A percentile compares a stretch with the other conserved stretches of the same genome.
phyloP scores from a whole-genome alignment of 2,797 vertebrate genomes.

The Myoxocephalus aenaeus region DNA sequence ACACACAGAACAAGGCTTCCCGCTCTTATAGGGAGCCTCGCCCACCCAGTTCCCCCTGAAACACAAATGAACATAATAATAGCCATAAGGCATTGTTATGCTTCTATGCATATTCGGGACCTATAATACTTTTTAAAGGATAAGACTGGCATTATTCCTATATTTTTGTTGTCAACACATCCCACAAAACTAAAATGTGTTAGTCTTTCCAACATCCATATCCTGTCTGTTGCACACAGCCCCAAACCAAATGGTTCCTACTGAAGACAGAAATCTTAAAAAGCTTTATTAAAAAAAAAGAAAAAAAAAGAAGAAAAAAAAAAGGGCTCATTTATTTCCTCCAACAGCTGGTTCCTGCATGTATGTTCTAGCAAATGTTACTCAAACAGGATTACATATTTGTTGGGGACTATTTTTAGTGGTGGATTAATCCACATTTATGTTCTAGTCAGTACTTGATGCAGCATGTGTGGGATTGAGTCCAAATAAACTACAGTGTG shows the following conservation, averaged over 20 bases:
- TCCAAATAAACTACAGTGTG: neutral
- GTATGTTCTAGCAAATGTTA: neutral
- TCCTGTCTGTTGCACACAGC: no score
- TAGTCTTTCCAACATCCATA: neutral
- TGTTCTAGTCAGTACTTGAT: neutral
- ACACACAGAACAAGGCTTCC: conserved; percentile 89
- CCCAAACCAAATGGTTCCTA: no score
- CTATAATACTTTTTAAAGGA: neutral
- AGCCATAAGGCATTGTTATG: neutral
- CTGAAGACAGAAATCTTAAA: no score
- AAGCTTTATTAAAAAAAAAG: no score
- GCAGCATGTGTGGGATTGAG: neutral
- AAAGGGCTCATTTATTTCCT: no score
- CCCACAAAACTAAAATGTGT: neutral
- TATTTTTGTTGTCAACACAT: neutral
- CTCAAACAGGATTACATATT: neutral
- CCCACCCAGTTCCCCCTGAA: conserved; percentile 92
- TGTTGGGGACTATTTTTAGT: neutral
- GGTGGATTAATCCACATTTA: no score
- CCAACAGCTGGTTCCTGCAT: no score
- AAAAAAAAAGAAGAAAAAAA: no score
- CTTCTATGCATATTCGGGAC: neutral
- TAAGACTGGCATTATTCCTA: neutral
- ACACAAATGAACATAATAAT: conserved; percentile 51
- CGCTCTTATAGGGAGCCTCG: conserved; percentile 88